Evolutionary conservation across 2,888 invertebrate species (phyloP).

Genomic region (Drosophila paranaensis): DNA sequence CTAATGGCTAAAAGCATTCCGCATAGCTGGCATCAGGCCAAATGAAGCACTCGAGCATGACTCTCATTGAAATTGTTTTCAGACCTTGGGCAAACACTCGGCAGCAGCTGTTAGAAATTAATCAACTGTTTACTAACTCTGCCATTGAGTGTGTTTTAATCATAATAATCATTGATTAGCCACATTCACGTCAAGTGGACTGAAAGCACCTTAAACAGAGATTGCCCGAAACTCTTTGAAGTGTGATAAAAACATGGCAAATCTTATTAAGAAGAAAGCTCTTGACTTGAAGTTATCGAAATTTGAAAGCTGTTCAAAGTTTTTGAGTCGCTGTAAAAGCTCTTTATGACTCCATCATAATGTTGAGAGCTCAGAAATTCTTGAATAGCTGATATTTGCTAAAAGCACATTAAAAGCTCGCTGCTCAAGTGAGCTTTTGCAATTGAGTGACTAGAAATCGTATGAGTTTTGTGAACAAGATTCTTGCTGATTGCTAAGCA

Average conservation of each 20-base stretch:
- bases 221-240: not conserved
- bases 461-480: not conserved
- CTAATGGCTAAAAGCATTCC: not conserved
- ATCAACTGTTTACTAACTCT: not conserved
- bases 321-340: no score
- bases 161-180: not conserved
- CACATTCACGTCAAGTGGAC: not conserved
- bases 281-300: no score
- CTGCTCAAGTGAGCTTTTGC: not conserved
- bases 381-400: not conserved
- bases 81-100: conserved; percentile 7
- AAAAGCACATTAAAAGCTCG: not conserved
- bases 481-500: not conserved
- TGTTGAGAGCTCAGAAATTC: no score
- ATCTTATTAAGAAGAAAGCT: no score
- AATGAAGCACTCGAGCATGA: not conserved
- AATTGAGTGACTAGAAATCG: not conserved
- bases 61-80: not conserved
- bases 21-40: not conserved
- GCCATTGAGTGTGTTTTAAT: not conserved
- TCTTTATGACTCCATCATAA: no score
- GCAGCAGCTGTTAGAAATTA: not conserved
- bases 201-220: not conserved
- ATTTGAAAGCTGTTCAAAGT: no score
- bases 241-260: no score